Base-by-base conservation (phyloP, 1,140 invertebrate genomes). In the Microplitis demolitor region DNA sequence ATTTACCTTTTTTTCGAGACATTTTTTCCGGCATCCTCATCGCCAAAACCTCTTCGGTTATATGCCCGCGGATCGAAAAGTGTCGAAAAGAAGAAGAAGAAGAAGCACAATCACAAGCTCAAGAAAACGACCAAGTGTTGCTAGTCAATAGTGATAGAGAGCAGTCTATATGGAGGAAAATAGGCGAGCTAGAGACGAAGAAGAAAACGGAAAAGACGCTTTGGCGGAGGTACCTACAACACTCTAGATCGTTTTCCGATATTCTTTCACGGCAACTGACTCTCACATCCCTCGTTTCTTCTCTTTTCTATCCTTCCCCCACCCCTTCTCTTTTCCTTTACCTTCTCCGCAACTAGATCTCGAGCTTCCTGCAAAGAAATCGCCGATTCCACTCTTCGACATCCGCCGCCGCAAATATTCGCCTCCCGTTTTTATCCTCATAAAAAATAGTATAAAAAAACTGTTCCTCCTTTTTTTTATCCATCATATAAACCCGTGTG, bases 231-330 rank as follows among this genome's bases (percentile, higher is more conserved):
- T 45, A 50, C 31, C 39, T n/a, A 53, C 37, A 60, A 71, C 54
- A 71, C 60, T 74, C 56, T 39, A 64, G 74, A 75, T 75, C 74
- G 74, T 72, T 75, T 75, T 72, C 74, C 74, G 70, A 75, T 75
- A 75, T 75, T 75, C 70, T 60, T 75, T 75, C 69, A 71, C 69
- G 53, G 62, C 51, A 71, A 72, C 53, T 72, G 74, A 75, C 53
- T 75, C 39, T 16, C 63, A 63, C 53, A 62, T 56, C 24, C 54
- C 51, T 56, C 39, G 39, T 45, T 45, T 45, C 39, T 45, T 45
- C 39, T 45, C 14, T 64, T 53, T 45, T 45, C 39, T 45, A 11
- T 6, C 8, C 6, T 6, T 45, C 39, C 39, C 39, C 39, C 39
- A 45, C 39, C 39, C 39, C 39, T 5, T 11, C 37, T 11, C 39